Conservation (phyloP, 1,140 invertebrate species). For the Physella acuta region DNA sequence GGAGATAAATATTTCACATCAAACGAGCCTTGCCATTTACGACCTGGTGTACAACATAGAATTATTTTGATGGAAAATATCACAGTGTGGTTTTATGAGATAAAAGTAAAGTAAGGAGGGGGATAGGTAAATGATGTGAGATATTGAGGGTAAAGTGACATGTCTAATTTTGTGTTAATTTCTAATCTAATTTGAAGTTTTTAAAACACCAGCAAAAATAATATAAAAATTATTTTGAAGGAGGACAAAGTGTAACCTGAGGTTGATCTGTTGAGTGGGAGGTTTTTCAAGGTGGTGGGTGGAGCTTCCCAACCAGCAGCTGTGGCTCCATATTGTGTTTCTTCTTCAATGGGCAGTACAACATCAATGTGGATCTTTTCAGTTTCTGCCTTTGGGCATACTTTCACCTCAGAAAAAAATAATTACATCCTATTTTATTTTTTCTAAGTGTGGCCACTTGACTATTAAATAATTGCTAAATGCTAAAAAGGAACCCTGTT, state of each 20-base stretch:
- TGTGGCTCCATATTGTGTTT: no score
- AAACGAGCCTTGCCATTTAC: slow-evolving; percentile 34
- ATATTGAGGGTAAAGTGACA: neutral
- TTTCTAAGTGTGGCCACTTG: neutral
- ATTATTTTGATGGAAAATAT: neutral
- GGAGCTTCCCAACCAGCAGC: no score
- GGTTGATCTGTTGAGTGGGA: slow-evolving; percentile 14
- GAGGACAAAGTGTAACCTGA: no score
- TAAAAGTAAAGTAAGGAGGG: neutral
- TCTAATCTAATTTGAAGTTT: no score
- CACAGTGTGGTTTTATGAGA: neutral
- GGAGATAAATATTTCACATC: slow-evolving; percentile 36
- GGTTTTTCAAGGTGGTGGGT: no score
- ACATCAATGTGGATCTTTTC: slow-evolving; percentile 14
- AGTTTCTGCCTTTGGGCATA: neutral
- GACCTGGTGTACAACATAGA: slow-evolving; percentile 38
- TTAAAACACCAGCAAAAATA: no score
- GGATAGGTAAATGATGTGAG: no score
- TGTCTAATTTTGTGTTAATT: no score
- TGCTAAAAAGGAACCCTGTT: no score
- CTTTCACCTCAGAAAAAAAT: neutral
- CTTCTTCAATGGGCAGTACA: neutral
- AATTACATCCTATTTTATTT: neutral
- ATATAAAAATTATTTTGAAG: no score
- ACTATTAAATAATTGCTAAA: neutral